phyloP scores from a whole-genome alignment of 2,797 vertebrate genomes.

The Sebastes hubbsi region DNA sequence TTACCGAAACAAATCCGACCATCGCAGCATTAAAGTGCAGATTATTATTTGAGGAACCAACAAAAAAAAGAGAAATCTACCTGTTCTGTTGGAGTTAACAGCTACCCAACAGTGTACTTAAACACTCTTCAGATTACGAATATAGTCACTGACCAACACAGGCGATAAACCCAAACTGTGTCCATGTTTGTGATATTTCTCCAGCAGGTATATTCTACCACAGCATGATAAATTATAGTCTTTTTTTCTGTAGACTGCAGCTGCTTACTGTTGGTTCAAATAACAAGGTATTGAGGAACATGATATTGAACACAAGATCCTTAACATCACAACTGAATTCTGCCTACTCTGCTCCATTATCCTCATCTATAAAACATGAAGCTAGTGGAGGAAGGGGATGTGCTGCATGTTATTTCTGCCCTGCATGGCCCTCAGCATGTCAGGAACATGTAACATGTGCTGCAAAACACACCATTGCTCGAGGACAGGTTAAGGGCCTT shows the following conservation, averaged over 20 bases:
- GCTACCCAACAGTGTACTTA: not conserved
- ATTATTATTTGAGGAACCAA: not conserved
- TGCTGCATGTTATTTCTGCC: constrained; percentile 33
- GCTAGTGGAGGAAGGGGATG: not conserved
- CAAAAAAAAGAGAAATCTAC: not conserved
- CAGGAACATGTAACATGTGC: not conserved
- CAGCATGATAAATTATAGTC: not conserved
- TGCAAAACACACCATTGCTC: not conserved
- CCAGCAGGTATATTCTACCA: not conserved
- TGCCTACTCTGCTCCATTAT: constrained; percentile 23
- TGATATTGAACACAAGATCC: not conserved
- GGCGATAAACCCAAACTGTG: not conserved
- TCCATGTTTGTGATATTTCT: not conserved
- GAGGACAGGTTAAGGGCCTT: constrained; percentile 4
- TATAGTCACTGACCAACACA: not conserved
- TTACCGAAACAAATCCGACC: not conserved
- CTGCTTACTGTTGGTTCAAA: not conserved
- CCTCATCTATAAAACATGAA: constrained; percentile 58
- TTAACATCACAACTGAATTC: constrained; percentile 9
- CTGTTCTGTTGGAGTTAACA: not conserved
- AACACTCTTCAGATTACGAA: not conserved
- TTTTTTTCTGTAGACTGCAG: not conserved
- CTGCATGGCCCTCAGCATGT: not conserved
- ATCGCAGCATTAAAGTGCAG: not conserved
- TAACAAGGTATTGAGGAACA: not conserved